Base-by-base conservation (phyloP, 2,797 vertebrate genomes). In the Graptemys geographica region DNA sequence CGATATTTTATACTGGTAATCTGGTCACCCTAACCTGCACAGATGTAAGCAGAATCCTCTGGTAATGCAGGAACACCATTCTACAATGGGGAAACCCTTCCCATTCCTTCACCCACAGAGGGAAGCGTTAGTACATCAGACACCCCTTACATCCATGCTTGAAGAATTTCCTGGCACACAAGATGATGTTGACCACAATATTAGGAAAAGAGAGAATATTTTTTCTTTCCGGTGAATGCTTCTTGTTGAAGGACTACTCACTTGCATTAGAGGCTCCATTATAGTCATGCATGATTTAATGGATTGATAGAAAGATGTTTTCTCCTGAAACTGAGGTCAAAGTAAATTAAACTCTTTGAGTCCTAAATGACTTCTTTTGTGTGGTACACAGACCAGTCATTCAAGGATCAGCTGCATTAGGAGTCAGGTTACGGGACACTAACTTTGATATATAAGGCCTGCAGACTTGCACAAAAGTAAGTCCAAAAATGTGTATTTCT, bases 341-440 rank as follows among this genome's bases (percentile, higher is more conserved):
- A 93, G 56, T 92, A 88, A 94, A 91, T 82, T 85, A 88, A 87
- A 78, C 69, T 91, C 96, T 92, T 84, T 84, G n/a, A 90, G 78
- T 94, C 90, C 79, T 91, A 97, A 97, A 97, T 96, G n/a, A 90
- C 93, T 97, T 96, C 88, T 95, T 97, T 97, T 95, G 90, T 92
- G 81, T 86, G 69, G 76, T 83, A 92, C 62, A 93, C 93, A 97
- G 86, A 96, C 86, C 3, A 10, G 86, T 62, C 87, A 94, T 97
- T 96, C 92, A 96, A 96, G 72, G 86, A 92, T 94, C 90, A 96
- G 57, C 57, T 88, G 86, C 87, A 87, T 55, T 74, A 21, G 84
- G 96, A 87, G 86, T 96, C 90, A 94, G 88, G 88, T 89, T 93
- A 96, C 87, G 83, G 86, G 84, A 86, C 87, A 95, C 89, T 90